Evolutionary conservation across 1,140 invertebrate species (phyloP).

Genomic region (Temnothorax nylanderi): DNA sequence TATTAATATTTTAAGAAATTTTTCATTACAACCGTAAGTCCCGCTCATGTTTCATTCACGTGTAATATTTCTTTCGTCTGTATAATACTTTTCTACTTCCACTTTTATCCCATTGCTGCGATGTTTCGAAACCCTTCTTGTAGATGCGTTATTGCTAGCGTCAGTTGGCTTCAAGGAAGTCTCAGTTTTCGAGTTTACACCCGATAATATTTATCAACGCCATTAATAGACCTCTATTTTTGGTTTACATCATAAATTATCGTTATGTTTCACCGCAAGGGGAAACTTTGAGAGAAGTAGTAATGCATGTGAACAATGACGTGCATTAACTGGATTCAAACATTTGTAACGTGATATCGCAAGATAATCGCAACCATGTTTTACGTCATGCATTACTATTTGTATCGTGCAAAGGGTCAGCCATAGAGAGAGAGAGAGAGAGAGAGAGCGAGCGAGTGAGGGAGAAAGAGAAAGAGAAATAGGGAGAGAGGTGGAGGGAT

Average conservation of each 20-base stretch:
- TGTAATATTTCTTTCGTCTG: background rate
- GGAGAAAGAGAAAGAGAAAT: background rate
- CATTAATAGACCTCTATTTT: background rate
- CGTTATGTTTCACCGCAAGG: background rate
- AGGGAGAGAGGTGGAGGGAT: constrained; percentile 50
- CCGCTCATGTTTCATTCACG: background rate
- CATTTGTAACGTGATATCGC: constrained; percentile 15
- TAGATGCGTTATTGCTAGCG: background rate
- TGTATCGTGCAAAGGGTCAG: constrained; percentile 28
- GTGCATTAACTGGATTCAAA: constrained; percentile 48
- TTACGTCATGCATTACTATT: constrained; percentile 33
- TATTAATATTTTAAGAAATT: constrained; percentile 56
- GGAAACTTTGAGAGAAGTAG: background rate
- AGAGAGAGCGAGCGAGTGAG: background rate
- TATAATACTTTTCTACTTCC: background rate
- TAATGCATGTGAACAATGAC: constrained; percentile 15
- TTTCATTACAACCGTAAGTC: constrained; percentile 31
- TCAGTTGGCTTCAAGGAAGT: background rate
- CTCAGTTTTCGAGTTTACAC: background rate
- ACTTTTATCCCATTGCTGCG: background rate
- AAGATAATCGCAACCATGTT: constrained; percentile 60
- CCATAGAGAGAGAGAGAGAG: background rate
- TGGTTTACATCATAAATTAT: background rate
- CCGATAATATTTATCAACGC: background rate
- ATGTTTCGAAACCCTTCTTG: background rate